Percentiles rank a stretch among this genome's conserved stretches.
These are phyloP conservation scores for Indicator indicator DNA, from an alignment of 2,113 vertebrate genomes.

Conservation along the genomic window DNA sequence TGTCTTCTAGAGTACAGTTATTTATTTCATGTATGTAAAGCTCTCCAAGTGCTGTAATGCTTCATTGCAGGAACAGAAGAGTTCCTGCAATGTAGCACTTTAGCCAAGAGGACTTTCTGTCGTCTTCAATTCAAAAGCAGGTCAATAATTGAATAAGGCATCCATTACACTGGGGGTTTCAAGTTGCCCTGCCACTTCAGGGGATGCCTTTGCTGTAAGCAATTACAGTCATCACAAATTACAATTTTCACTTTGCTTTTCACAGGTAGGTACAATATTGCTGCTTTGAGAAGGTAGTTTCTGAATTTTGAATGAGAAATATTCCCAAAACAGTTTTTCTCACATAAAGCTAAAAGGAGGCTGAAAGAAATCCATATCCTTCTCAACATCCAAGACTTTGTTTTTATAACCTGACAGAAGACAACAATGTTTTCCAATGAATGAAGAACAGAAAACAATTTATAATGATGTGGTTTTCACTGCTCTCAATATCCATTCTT, in stretches of 20 bases:
- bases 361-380: background rate
- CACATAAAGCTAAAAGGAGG: background rate
- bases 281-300: background rate
- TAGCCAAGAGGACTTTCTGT: background rate
- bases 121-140: background rate
- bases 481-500: background rate
- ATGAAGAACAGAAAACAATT: background rate
- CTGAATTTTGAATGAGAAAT: conserved; percentile 41
- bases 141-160: background rate
- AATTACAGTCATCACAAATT: background rate
- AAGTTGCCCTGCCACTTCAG: background rate
- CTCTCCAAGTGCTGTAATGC: background rate
- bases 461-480: background rate
- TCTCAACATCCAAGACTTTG: background rate
- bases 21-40: background rate
- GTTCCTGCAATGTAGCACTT: background rate
- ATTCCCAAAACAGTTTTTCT: background rate
- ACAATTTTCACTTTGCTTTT: conserved; percentile 43
- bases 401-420: background rate
- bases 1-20: background rate
- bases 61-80: background rate
- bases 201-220: background rate
- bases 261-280: background rate
- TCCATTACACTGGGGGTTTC: background rate
- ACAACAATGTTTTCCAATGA: too few relatives aligned